Conservation (phyloP, 2,113 vertebrate genomes). For the Ictidomys tridecemlineatus region DNA sequence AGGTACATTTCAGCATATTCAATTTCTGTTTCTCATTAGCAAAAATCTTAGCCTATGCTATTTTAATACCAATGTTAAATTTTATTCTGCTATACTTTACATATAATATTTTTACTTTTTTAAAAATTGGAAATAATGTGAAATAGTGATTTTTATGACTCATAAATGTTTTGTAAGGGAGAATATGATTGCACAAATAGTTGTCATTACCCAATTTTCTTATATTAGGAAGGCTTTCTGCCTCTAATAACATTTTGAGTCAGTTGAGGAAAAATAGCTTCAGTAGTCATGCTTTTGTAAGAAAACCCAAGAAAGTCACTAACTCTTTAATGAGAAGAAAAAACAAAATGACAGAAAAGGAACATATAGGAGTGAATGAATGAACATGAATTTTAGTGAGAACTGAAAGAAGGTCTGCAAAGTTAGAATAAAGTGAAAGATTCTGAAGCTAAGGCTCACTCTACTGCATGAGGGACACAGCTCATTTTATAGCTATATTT, state of each 20-base stretch:
- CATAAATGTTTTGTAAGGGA: slow-evolving; percentile 18
- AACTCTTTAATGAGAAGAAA: not conserved
- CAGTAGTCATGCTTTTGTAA: not conserved
- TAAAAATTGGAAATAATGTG: not conserved
- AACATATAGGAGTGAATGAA: not conserved
- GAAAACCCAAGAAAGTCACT: not conserved
- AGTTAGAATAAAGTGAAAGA: not conserved
- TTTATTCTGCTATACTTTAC: not conserved
- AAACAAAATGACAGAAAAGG: slow-evolving; percentile 17
- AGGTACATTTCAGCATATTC: not conserved
- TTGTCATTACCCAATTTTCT: not conserved
- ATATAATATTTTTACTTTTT: not conserved
- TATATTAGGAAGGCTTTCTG: not conserved
- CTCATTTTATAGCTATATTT: not conserved
- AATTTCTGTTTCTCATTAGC: not conserved
- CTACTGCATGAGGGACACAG: not conserved
- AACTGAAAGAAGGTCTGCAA: not conserved
- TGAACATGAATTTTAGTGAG: not conserved
- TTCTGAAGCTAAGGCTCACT: not conserved
- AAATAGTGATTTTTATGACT: not conserved
- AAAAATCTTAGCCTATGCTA: not conserved
- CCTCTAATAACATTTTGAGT: slow-evolving; percentile 31
- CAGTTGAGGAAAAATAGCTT: not conserved
- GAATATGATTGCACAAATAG: slow-evolving; percentile 7
- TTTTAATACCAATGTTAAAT: not conserved